These are phyloP conservation scores for Motacilla tschutschensis DNA, from an alignment of 2,113 vertebrate genomes.

Conservation along the genomic window DNA sequence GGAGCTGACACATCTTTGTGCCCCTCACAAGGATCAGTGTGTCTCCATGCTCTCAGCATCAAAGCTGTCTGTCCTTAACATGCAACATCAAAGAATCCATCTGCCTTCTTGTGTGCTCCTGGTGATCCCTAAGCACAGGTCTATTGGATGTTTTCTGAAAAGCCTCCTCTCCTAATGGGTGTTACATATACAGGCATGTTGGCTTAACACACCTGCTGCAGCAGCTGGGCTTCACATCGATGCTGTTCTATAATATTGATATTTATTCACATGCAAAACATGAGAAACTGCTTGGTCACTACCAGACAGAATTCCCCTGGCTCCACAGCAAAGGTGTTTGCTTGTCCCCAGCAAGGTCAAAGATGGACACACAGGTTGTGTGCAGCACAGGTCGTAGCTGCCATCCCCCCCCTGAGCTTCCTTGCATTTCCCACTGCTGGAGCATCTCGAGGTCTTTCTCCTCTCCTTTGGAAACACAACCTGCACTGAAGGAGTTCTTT, in stretches of 20 bases:
- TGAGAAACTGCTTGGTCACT: neutral
- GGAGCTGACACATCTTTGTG: neutral
- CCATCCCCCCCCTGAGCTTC: neutral
- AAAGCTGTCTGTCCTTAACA: neutral
- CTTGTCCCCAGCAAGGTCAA: neutral
- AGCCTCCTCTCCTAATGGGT: neutral
- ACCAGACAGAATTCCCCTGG: rapidly evolving
- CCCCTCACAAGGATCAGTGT: neutral
- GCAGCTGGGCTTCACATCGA: no score
- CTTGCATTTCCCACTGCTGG: rapidly evolving
- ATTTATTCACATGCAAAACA: neutral
- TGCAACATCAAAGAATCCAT: neutral
- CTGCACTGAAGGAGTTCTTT: neutral
- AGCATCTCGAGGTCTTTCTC: neutral
- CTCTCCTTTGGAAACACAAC: neutral
- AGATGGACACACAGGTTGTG: neutral
- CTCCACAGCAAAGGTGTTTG: neutral
- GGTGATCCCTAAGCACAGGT: neutral
- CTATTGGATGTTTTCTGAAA: neutral
- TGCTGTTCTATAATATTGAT: neutral
- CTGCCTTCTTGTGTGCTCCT: neutral
- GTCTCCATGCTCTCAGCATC: neutral
- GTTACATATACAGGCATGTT: rapidly evolving
- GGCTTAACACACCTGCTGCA: neutral
- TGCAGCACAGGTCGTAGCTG: neutral